Percentiles rank a stretch among this genome's conserved stretches.
These are phyloP conservation scores for Stegodyphus mimosarum DNA, from an alignment of 1,140 invertebrate species.

Conservation along the genomic window DNA sequence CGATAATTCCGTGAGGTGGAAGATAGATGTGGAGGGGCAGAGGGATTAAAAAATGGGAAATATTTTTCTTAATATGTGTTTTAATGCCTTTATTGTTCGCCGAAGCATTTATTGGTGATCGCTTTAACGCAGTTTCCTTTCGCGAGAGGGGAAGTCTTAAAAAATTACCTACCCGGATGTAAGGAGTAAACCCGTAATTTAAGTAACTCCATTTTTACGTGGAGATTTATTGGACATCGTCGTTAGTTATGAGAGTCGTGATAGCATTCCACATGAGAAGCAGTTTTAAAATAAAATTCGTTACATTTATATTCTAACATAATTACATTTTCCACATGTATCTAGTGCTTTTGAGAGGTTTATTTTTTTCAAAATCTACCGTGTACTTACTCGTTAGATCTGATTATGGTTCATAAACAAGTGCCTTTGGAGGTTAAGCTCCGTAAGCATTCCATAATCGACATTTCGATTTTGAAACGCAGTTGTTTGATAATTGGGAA, in stretches of 20 bases:
- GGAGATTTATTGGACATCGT: not conserved
- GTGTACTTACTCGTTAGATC: too few species aligned
- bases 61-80: conserved; percentile 55
- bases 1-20: conserved; percentile 39
- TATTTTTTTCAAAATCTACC: too few species aligned
- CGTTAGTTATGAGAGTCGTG: conserved; percentile 12
- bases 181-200: conserved; percentile 23
- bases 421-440: too few species aligned
- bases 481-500: too few species aligned
- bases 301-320: not conserved
- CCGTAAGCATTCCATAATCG: too few species aligned
- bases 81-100: conserved; percentile 59
- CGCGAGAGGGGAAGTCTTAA: not conserved
- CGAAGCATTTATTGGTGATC: conserved; percentile 54
- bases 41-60: conserved; percentile 39
- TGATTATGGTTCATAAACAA: too few species aligned
- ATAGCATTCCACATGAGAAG: not conserved
- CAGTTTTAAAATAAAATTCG: not conserved
- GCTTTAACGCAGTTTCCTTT: conserved; percentile 26
- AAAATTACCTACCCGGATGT: not conserved
- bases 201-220: not conserved
- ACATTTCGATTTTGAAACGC: too few species aligned
- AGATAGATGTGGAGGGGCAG: conserved; percentile 3
- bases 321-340: not conserved
- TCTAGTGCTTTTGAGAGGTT: too few species aligned